Conservation (phyloP, 2,888 invertebrate genomes). For the Agonopterix arenella region DNA sequence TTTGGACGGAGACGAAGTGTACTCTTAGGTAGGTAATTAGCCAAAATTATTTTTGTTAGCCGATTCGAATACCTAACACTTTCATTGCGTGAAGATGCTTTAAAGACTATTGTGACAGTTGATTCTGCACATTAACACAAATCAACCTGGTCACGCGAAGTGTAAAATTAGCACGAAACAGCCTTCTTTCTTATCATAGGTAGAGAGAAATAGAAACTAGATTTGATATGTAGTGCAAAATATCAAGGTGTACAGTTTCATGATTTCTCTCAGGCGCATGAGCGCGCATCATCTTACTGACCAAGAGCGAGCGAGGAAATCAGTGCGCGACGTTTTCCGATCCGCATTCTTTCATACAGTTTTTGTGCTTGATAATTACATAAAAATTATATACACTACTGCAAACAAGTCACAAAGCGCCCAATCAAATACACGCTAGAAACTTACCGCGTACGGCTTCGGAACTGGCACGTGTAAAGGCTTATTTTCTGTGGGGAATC, state of each 20-base stretch:
- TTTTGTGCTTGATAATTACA: constrained; percentile 53
- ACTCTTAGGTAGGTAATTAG: no score
- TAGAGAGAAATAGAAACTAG: not conserved
- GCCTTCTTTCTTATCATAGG: not conserved
- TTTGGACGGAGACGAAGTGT: no score
- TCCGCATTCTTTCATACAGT: constrained; percentile 64
- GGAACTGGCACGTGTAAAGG: constrained; percentile 56
- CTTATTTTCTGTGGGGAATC: constrained; percentile 52
- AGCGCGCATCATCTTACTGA: constrained; percentile 54
- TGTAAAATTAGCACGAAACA: no score
- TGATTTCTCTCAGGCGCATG: constrained; percentile 56
- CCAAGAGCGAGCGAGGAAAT: constrained; percentile 56
- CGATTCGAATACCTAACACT: no score
- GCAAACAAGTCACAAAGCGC: constrained; percentile 1
- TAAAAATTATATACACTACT: constrained; percentile 16
- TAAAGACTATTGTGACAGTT: no score
- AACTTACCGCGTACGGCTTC: constrained; percentile 66
- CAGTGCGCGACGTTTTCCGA: constrained; percentile 70
- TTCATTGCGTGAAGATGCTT: no score
- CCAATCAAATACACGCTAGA: not conserved
- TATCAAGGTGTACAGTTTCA: constrained; percentile 43
- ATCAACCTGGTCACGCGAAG: no score
- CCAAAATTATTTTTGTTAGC: no score
- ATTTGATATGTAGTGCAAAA: constrained; percentile 13
- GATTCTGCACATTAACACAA: no score